These are phyloP conservation scores for Erynnis tages DNA, from an alignment of 2,888 invertebrate genomes.

Conservation along the genomic window DNA sequence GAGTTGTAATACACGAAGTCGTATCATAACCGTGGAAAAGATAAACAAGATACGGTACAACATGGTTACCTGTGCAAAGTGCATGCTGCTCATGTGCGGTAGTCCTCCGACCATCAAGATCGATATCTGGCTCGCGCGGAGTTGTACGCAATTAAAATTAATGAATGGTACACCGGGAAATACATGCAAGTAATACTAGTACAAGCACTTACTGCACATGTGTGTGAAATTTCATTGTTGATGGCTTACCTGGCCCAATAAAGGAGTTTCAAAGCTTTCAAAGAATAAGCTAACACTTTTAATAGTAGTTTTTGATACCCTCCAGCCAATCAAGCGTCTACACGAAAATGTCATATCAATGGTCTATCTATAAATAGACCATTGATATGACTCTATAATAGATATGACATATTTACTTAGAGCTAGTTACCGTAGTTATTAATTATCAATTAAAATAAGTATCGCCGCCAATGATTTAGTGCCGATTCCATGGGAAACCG, in stretches of 20 bases:
- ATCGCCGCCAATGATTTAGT: constrained; percentile 29
- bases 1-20: too few species aligned
- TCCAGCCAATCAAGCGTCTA: neutral
- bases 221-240: too few species aligned
- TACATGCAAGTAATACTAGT: too few species aligned
- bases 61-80: constrained; percentile 21
- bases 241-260: too few species aligned
- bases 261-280: too few species aligned
- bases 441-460: constrained; percentile 49
- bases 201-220: constrained; percentile 25
- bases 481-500: constrained; percentile 54
- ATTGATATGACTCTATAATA: too few species aligned
- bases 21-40: constrained; percentile 18
- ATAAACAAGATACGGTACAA: constrained; percentile 26
- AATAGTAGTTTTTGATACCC: too few species aligned
- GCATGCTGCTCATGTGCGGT: constrained; percentile 30
- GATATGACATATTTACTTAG: too few species aligned
- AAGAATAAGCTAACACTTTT: too few species aligned
- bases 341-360: too few species aligned
- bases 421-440: too few species aligned
- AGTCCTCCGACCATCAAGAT: constrained; percentile 34
- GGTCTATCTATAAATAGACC: too few species aligned
- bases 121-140: constrained; percentile 39
- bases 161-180: constrained; percentile 42
- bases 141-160: constrained; percentile 60